A percentile compares a stretch with the other conserved stretches of the same genome.
Evolutionary conservation across 2,888 invertebrate genomes (phyloP).

Genomic region (Pyrrhosoma nymphula): DNA sequence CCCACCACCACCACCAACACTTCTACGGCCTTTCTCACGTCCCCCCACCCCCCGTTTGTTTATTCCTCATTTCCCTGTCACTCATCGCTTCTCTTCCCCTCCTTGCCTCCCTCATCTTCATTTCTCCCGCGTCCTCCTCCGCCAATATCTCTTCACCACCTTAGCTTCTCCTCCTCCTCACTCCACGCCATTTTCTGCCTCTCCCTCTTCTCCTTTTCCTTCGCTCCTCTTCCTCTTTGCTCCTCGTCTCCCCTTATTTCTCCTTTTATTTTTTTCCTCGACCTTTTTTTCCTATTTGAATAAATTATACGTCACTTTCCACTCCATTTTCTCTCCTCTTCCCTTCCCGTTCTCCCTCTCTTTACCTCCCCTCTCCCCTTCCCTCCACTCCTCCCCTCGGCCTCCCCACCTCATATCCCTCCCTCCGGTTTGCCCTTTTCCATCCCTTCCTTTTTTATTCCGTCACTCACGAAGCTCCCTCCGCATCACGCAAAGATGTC

Average conservation of each 20-base stretch:
- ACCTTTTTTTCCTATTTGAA: constrained; percentile 1
- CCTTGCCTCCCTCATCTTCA: not conserved
- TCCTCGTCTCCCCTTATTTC: not conserved
- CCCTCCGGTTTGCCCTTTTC: not conserved
- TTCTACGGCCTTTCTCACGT: not conserved
- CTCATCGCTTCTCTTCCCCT: not conserved
- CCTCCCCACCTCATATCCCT: not conserved
- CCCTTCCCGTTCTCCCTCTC: not conserved
- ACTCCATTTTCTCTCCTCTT: not conserved
- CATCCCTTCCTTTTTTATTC: not conserved
- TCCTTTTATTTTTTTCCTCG: not conserved
- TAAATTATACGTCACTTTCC: not conserved
- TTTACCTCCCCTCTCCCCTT: too few relatives aligned
- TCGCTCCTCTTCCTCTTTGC: not conserved
- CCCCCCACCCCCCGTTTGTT: not conserved
- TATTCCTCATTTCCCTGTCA: not conserved
- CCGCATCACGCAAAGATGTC: not conserved
- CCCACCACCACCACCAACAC: not conserved
- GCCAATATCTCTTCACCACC: not conserved
- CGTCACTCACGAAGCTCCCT: not conserved
- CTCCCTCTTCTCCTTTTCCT: too few relatives aligned
- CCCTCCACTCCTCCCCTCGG: not conserved
- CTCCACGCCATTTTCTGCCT: not conserved
- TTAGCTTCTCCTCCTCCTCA: not conserved
- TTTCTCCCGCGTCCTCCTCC: not conserved